phyloP scores from a whole-genome alignment of 2,888 invertebrate species.

The Orthosia cruda region DNA sequence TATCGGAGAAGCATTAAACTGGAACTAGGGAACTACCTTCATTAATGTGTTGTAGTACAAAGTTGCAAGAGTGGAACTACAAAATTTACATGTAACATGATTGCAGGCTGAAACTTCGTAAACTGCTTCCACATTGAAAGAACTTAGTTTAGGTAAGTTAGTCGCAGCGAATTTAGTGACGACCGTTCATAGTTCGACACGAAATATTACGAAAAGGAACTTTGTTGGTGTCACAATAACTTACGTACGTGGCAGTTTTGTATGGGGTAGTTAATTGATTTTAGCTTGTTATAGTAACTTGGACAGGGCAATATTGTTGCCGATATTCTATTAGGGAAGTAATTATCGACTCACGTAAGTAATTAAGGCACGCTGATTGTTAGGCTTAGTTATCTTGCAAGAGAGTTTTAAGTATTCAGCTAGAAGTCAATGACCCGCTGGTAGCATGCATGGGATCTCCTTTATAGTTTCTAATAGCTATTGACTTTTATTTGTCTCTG shows the following conservation, averaged over 20 bases:
- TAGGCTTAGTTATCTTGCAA: not conserved
- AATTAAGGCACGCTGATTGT: not conserved
- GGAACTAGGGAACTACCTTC: constrained; percentile 54
- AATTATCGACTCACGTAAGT: not conserved
- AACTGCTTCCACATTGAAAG: constrained; percentile 78
- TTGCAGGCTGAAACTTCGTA: constrained; percentile 74
- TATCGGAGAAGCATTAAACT: constrained; percentile 54
- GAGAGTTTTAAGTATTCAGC: not conserved
- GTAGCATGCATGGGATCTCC: no score
- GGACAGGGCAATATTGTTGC: constrained; percentile 21
- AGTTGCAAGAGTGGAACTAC: constrained; percentile 75
- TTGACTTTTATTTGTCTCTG: not conserved
- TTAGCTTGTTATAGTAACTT: constrained; percentile 34
- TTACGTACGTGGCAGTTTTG: constrained; percentile 45
- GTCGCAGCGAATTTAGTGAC: constrained; percentile 68
- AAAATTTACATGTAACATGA: constrained; percentile 79
- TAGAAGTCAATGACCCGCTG: no score
- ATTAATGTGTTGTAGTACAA: constrained; percentile 71
- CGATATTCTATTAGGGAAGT: constrained; percentile 19
- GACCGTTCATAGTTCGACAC: constrained; percentile 59
- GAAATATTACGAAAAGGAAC: constrained; percentile 52
- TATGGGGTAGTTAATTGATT: constrained; percentile 49
- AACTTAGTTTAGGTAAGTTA: constrained; percentile 73
- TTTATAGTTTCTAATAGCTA: no score
- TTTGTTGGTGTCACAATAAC: constrained; percentile 57